Evolutionary conservation across 1,140 invertebrate species (phyloP), one percentile per base, ranked within the genome.

Genomic region (Euschistus heros): DNA sequence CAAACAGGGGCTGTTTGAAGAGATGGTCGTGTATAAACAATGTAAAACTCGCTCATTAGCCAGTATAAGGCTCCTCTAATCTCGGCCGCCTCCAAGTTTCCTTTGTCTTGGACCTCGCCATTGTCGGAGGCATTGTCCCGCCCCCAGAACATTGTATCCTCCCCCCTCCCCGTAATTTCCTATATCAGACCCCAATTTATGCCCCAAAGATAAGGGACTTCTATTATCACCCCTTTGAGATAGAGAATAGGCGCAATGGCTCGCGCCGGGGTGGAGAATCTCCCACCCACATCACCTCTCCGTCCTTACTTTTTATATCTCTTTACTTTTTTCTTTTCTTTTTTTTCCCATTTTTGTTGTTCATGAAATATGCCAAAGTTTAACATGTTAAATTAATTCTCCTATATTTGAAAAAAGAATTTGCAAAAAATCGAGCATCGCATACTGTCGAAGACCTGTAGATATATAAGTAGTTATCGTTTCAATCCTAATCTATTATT

Each of bases 141-240:
- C 5, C 22, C 54, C 18, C 4, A 17, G 15, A 15, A 57, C 54
- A 57, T 57, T 57, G 54, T 57, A 57, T 57, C 54, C 18, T 22
- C 22, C 20, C 54, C 22, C 52, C 52, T 30, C 33, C 54, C 54
- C 22, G 18, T 57, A 57, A 57, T 57, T 57, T 57, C 54, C 54
- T 57, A 57, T 57, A 57, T 57, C 54, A 57, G 54, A 13, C 54
- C 54, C 54, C 54, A 57, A 57, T 57, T 57, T 57, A 57, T 57
- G 54, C 54, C 22, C 24, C 54, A 26, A 57, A 57, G 54, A 57
- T 57, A 57, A 57, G 54, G 24, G 18, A 26, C 54, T 57, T 26
- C 54, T 57, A 57, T 57, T 57, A 3, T 57, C 54, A 57, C 54
- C 54, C 54, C 54, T 24, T 26, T 57, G 5, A 24, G 20, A 57